Evolutionary conservation across 2,113 vertebrate genomes (phyloP), one percentile per base, ranked within the genome.

Genomic region (Ploceus nigricollis): DNA sequence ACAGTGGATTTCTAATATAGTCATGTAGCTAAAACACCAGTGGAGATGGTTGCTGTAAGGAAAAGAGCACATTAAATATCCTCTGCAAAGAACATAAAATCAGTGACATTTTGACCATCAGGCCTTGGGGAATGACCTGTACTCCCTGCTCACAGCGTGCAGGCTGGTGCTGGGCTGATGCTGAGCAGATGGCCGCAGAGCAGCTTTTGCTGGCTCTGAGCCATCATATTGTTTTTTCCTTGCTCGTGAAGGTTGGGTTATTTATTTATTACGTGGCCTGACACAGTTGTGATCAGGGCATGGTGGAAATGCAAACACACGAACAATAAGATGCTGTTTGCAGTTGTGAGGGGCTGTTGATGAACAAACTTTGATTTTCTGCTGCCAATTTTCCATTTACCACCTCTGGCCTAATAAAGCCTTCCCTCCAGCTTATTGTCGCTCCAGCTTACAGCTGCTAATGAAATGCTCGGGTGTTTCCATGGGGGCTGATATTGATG

Each of bases 151-250:
- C 60, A 66, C 50, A 83, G 80, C 0, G 0, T 3, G 6, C 27
- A 64, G 87, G 42, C 60, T 73, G 65, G 81, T 91, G 86, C 75
- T 75, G 87, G 64, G 82, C 75, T 92, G 81, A 93, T 82, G 85
- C 89, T 94, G 94, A 96, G 87, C 94, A 96, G 90, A 91, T 88
- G 77, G 94, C 89, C 88, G 60, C 53, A 56, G 90, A 93, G 85
- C 60, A 81, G 23, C 9, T 91, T 69, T 60, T 35, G 31, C 79
- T 96, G 87, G 89, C 47, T 2, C 65, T 75, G 64, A 75, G 82
- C 91, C 94, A 85, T 61, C 68, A 20, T 13, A 54, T 10, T 86
- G 60, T 33, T 93, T 90, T 90, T 85, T 48, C 68, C 70, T 75
- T 68, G 39, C 85, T 86, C 0, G 0, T 20, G 48, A 61, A 68